Conservation (phyloP, 2,888 invertebrate genomes). For the Cephus pygmeus region DNA sequence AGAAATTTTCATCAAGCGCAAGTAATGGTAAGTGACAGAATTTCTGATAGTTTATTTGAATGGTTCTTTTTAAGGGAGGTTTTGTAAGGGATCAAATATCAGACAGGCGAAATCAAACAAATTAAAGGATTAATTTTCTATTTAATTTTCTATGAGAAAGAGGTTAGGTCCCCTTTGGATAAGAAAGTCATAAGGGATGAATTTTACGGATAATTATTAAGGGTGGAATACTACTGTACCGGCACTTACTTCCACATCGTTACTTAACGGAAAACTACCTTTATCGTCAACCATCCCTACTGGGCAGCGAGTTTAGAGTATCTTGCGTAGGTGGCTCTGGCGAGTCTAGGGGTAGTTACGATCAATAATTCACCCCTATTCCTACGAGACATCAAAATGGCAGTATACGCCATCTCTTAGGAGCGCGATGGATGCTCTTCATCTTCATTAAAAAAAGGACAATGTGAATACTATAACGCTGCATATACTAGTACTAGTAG, state of each 20-base stretch:
- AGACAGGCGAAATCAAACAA: not conserved
- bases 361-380: slow-evolving; percentile 53
- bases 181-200: not conserved
- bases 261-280: slow-evolving; percentile 11
- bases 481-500: not conserved
- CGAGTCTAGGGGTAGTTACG: slow-evolving; percentile 29
- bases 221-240: slow-evolving; percentile 3
- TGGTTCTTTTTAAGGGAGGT: not conserved
- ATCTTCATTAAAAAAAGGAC: not conserved
- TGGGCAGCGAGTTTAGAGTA: slow-evolving; percentile 31
- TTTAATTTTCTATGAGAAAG: not conserved
- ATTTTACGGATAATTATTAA: not conserved
- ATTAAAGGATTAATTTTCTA: not conserved
- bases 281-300: slow-evolving; percentile 20
- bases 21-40: not conserved
- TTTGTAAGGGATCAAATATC: not conserved
- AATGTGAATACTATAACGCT: not conserved
- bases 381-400: slow-evolving; percentile 52
- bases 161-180: not conserved
- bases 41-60: not conserved
- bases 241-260: not conserved
- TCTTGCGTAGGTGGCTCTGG: slow-evolving; percentile 55
- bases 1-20: not conserved
- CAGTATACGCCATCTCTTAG: slow-evolving; percentile 58
- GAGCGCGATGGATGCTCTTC: slow-evolving; percentile 9